Base-by-base conservation (phyloP, 2,888 invertebrate genomes). In the Stenotaenia linearis region DNA sequence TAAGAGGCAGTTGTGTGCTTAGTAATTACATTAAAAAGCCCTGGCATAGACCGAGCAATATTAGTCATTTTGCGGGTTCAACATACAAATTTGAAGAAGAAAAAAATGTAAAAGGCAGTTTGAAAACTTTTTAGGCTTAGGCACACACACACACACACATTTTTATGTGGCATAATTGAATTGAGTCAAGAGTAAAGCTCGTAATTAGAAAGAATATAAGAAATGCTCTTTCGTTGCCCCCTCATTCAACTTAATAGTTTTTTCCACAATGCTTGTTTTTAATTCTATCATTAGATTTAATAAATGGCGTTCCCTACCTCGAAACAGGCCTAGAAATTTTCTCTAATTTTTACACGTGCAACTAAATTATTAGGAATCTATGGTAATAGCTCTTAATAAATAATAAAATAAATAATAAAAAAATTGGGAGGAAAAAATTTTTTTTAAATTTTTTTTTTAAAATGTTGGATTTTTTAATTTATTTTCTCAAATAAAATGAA, bases 131-230 rank as follows among this genome's bases (percentile, higher is more conserved):
- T 50, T 50, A 50, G 50, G 74, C 74, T 74, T 25, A 25, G 61
- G 61, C n/a, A n/a, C n/a, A n/a, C n/a, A n/a, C n/a, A n/a, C 25
- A 28, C 25, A 30, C 30, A 30, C 74, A 28, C 74, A 74, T 74
- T 74, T 74, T 74, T 74, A 30, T 74, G 74, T 74, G n/a, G 74
- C 74, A 74, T 74, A 74, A 74, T 74, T 74, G 74, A 74, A 74
- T 74, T 74, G 9, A 30, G 30, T 28, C 28, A n/a, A 74, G 30
- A 30, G 74, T 30, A 74, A 30, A 30, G 28, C 74, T 30, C 74
- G 74, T 74, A 74, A 74, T 74, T 74, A 74, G 74, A 74, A 74
- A 23, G 74, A 74, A 74, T 28, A 74, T 61, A 74, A 74, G 74
- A 74, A 74, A 74, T 74, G 74, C 25, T 28, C 74, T 15, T 74